Percentiles rank a stretch among this genome's conserved stretches.
These are phyloP conservation scores for Heterodera filipjevi DNA, from an alignment of 2,888 invertebrate species.

Conservation along the genomic window DNA sequence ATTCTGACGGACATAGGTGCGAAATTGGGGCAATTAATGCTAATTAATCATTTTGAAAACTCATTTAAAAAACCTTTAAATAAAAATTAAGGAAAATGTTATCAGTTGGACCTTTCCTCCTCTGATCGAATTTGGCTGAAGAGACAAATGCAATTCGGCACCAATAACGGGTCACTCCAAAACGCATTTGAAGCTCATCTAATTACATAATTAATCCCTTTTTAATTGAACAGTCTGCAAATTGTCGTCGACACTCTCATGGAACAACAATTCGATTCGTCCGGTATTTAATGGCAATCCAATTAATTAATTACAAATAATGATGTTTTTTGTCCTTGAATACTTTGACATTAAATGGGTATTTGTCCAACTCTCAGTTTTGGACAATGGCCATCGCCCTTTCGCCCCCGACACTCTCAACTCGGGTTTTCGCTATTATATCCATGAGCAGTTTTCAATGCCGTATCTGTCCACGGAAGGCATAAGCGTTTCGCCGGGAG, in stretches of 20 bases:
- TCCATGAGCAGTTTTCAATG: slow-evolving; percentile 52
- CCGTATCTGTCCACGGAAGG: slow-evolving; percentile 57
- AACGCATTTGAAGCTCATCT: too few relatives aligned
- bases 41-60: background rate
- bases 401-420: slow-evolving; percentile 54
- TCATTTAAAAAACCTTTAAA: slow-evolving; percentile 1
- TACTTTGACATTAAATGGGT: too few relatives aligned
- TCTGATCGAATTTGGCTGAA: slow-evolving; percentile 48
- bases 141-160: slow-evolving; percentile 53
- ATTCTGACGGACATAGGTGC: slow-evolving; percentile 59
- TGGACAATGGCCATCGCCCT: slow-evolving; percentile 44
- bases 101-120: slow-evolving; percentile 49
- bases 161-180: too few relatives aligned
- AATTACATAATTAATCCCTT: background rate
- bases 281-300: slow-evolving; percentile 10
- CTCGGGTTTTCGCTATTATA: slow-evolving; percentile 59
- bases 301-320: too few relatives aligned
- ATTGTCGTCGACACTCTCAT: slow-evolving; percentile 52
- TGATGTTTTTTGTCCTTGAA: too few relatives aligned
- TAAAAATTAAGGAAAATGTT: slow-evolving; percentile 46
- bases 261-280: slow-evolving; percentile 49
- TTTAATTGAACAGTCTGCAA: slow-evolving; percentile 34
- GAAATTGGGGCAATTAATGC: too few relatives aligned
- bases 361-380: background rate
- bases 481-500: slow-evolving; percentile 58